Evolutionary conservation across 2,113 vertebrate species (phyloP).

Genomic region (Pachyramphus minor): DNA sequence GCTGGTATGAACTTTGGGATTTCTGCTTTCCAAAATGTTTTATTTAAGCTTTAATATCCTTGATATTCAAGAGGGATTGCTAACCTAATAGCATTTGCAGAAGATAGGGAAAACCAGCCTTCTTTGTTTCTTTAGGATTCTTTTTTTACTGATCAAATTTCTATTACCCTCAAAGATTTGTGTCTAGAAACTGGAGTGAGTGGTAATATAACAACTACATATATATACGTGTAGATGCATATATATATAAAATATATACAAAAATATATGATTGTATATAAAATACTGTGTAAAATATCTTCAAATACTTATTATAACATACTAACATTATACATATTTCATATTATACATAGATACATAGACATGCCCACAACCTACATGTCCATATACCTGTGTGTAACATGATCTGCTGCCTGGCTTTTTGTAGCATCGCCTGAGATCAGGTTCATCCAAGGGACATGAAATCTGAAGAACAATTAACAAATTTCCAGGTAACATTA

Average conservation of each 20-base stretch:
- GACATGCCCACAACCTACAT: background rate
- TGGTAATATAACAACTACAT: background rate
- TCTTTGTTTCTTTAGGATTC: background rate
- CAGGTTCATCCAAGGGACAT: background rate
- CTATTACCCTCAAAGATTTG: background rate
- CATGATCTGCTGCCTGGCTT: background rate
- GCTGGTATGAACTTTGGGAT: background rate
- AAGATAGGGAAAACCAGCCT: background rate
- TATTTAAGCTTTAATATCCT: background rate
- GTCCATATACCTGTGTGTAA: background rate
- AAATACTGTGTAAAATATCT: background rate
- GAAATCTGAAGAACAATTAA: background rate
- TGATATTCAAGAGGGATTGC: background rate
- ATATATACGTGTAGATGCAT: rapidly evolving
- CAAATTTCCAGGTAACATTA: background rate
- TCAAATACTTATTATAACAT: background rate
- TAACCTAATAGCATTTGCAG: background rate
- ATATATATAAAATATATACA: rapidly evolving
- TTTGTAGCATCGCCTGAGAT: background rate
- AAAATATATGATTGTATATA: too few relatives aligned
- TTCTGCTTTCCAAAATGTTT: background rate
- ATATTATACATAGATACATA: background rate
- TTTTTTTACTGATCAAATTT: background rate
- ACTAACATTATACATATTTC: background rate
- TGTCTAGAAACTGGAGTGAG: background rate